These are phyloP conservation scores for Lysandra coridon DNA, from an alignment of 2,888 invertebrate genomes.

Conservation along the genomic window DNA sequence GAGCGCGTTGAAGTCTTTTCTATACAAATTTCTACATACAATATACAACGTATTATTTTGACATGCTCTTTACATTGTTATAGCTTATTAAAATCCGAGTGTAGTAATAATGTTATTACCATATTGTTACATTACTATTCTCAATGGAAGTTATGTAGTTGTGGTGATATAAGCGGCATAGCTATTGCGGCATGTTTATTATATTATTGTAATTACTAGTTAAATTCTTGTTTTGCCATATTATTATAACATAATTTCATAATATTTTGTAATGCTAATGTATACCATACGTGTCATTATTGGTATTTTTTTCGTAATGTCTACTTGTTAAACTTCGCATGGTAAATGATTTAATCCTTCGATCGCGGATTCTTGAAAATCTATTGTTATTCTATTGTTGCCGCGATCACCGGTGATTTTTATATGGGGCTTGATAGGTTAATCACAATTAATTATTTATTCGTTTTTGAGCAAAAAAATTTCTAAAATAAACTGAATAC, in stretches of 20 bases:
- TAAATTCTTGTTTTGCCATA: neutral
- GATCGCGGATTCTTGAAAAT: no score
- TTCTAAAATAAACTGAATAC: no score
- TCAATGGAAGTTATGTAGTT: constrained; percentile 6
- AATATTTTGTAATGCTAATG: no score
- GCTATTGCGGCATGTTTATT: neutral
- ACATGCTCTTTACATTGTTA: neutral
- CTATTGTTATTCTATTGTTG: no score
- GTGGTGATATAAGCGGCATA: constrained; percentile 3
- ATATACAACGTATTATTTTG: neutral
- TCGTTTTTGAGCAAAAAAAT: no score
- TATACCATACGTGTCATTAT: no score
- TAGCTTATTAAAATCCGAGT: constrained; percentile 47
- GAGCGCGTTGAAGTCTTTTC: constrained; percentile 7
- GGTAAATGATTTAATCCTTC: no score
- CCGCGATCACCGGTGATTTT: no score
- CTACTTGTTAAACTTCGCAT: no score
- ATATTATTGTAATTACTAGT: constrained; percentile 3
- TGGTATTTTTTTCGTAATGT: neutral
- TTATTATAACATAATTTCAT: neutral
- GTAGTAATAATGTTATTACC: constrained; percentile 31
- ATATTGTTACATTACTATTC: constrained; percentile 16
- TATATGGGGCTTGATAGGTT: no score
- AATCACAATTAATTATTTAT: no score
- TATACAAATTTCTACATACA: neutral